Percentiles rank a stretch among this genome's conserved stretches.
These are phyloP conservation scores for Oryctes rhinoceros DNA, from an alignment of 1,140 invertebrate genomes.

Conservation along the genomic window DNA sequence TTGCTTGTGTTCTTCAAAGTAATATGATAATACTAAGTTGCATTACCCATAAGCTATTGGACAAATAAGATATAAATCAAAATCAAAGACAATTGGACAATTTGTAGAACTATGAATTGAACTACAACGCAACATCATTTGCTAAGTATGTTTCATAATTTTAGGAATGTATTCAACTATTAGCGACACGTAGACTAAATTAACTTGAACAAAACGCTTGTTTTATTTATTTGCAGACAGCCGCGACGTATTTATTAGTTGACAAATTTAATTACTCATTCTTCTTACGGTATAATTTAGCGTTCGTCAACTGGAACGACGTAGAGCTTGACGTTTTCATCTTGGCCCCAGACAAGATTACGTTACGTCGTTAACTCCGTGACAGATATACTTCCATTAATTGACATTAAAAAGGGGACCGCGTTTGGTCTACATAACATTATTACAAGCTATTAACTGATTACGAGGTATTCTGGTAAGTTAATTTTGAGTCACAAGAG, in stretches of 20 bases:
- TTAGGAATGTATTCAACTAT: too few relatives aligned
- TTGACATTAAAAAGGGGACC: slow-evolving; percentile 20
- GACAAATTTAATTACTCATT: slow-evolving; percentile 6
- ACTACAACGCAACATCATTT: too few relatives aligned
- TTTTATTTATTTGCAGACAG: neutral
- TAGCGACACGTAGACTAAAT: too few relatives aligned
- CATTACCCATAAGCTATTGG: too few relatives aligned
- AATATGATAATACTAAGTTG: too few relatives aligned
- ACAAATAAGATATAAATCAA: too few relatives aligned
- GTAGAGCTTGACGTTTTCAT: neutral
- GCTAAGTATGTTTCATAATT: too few relatives aligned
- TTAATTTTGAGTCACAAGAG: slow-evolving; percentile 5
- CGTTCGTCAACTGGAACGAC: neutral
- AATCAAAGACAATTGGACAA: too few relatives aligned
- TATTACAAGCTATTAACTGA: slow-evolving; percentile 26
- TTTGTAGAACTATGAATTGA: too few relatives aligned
- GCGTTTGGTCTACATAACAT: slow-evolving; percentile 12
- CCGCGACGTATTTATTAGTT: neutral
- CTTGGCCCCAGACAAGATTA: slow-evolving; percentile 15
- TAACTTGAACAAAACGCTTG: neutral
- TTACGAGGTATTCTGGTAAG: slow-evolving; percentile 22
- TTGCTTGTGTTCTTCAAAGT: too few relatives aligned
- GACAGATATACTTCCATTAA: slow-evolving; percentile 23
- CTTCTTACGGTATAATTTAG: neutral
- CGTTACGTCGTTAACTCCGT: neutral